phyloP scores from a whole-genome alignment of 2,797 vertebrate species.

The Urophycis tenuis region DNA sequence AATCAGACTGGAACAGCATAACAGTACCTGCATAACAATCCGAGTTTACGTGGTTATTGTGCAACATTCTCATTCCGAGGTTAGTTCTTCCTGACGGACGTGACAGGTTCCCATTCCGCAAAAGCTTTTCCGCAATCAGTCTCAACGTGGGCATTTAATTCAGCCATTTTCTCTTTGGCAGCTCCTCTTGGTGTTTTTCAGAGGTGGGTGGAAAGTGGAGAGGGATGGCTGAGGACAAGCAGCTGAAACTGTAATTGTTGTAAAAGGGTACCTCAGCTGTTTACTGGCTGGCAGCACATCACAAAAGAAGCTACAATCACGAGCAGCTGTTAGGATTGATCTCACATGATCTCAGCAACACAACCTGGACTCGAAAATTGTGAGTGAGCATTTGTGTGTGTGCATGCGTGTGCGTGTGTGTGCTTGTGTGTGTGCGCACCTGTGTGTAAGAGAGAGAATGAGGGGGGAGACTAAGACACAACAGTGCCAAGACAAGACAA shows the following conservation, averaged over 20 bases:
- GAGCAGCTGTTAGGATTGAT: slow-evolving; percentile 36
- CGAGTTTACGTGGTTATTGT: neutral
- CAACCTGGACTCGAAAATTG: slow-evolving; percentile 3
- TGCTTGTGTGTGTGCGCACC: neutral
- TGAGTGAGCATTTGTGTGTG: neutral
- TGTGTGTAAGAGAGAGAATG: no score
- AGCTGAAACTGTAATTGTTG: slow-evolving; percentile 3
- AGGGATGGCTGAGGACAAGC: slow-evolving; percentile 27
- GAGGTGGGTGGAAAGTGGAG: slow-evolving; percentile 27
- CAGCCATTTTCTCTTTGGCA: slow-evolving; percentile 31
- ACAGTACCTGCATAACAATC: neutral
- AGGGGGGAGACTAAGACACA: neutral
- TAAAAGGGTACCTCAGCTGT: neutral
- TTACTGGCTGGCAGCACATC: slow-evolving; percentile 16
- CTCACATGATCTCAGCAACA: slow-evolving; percentile 32
- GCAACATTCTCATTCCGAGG: neutral
- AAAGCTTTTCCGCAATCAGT: slow-evolving; percentile 26
- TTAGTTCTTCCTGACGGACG: neutral
- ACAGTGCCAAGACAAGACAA: slow-evolving; percentile 31
- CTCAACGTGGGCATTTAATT: slow-evolving; percentile 20
- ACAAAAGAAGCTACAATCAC: slow-evolving; percentile 31
- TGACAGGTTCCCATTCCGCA: slow-evolving; percentile 11
- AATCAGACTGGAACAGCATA: neutral
- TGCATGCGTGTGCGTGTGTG: neutral
- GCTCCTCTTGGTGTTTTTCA: slow-evolving; percentile 23